These are phyloP conservation scores for Propithecus coquereli DNA, from an alignment of 2,113 vertebrate species.

Conservation along the genomic window DNA sequence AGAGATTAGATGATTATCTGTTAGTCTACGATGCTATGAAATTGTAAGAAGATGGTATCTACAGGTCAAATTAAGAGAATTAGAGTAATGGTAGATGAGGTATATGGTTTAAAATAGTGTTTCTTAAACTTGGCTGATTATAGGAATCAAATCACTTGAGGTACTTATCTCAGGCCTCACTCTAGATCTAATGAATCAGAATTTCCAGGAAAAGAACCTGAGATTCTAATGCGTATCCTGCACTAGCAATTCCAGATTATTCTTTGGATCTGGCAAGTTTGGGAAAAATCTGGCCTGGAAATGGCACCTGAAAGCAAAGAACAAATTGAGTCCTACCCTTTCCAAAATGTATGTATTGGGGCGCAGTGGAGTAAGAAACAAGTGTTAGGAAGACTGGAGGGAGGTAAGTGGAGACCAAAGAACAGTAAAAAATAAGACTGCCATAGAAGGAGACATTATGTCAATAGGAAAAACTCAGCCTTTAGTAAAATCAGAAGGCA, in stretches of 20 bases:
- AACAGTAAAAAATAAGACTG: slow-evolving; percentile 7
- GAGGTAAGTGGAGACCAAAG: neutral
- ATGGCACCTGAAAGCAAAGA: slow-evolving; percentile 2
- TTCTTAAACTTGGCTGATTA: slow-evolving; percentile 2
- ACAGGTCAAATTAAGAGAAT: slow-evolving; percentile 16
- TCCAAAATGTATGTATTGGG: neutral
- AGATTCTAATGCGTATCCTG: slow-evolving; percentile 7
- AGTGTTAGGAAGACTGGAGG: neutral
- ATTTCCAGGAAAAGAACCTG: slow-evolving; percentile 26
- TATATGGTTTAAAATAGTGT: neutral
- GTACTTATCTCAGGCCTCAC: neutral
- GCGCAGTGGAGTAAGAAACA: neutral
- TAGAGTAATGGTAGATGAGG: neutral
- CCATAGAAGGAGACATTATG: neutral
- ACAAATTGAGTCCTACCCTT: neutral
- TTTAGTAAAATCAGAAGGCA: neutral
- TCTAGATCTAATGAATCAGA: slow-evolving; percentile 15
- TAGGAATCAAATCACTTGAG: neutral
- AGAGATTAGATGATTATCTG: neutral
- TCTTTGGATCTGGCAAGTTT: neutral
- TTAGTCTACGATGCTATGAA: neutral
- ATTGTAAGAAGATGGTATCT: slow-evolving; percentile 33
- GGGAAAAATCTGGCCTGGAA: slow-evolving; percentile 22
- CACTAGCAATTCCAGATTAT: neutral
- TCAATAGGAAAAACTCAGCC: neutral